Evolutionary conservation across 2,888 invertebrate species (phyloP).

Genomic region (Geotrupes spiniger): DNA sequence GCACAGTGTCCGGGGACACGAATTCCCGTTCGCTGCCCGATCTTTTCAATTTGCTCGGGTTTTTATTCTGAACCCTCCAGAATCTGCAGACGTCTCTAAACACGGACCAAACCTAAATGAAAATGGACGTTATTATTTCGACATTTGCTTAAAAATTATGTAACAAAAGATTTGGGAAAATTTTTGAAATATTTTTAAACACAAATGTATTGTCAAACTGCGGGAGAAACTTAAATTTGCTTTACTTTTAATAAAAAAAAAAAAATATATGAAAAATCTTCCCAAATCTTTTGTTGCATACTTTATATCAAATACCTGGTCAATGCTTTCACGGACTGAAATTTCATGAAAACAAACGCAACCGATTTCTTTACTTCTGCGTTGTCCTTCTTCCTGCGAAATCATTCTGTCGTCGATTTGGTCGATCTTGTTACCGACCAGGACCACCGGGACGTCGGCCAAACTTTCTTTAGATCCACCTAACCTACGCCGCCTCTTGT

Average conservation of each 20-base stretch:
- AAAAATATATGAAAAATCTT: too few species aligned
- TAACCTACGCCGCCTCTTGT: constrained; percentile 67
- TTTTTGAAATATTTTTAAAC: too few species aligned
- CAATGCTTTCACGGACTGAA: constrained; percentile 78
- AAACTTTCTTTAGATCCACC: constrained; percentile 58
- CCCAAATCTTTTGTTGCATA: too few species aligned
- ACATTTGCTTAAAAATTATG: not conserved
- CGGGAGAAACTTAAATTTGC: too few species aligned
- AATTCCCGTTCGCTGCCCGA: constrained; percentile 58
- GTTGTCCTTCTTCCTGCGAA: constrained; percentile 69
- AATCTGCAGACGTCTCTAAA: constrained; percentile 74
- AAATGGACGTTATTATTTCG: constrained; percentile 6
- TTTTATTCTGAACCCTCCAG: constrained; percentile 71
- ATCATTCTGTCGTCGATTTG: constrained; percentile 79
- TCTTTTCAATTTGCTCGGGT: constrained; percentile 59
- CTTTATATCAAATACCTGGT: constrained; percentile 57
- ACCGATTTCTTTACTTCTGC: constrained; percentile 72
- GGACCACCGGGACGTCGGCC: constrained; percentile 70
- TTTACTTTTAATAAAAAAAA: too few species aligned
- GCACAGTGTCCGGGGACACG: constrained; percentile 54
- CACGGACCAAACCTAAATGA: constrained; percentile 66
- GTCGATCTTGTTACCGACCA: constrained; percentile 82
- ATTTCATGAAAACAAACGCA: constrained; percentile 84
- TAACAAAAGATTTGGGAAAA: too few species aligned
- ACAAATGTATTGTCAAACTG: too few species aligned